Conservation (phyloP, 92 coral and sea anemone genomes). For the Phymanthus crucifer region DNA sequence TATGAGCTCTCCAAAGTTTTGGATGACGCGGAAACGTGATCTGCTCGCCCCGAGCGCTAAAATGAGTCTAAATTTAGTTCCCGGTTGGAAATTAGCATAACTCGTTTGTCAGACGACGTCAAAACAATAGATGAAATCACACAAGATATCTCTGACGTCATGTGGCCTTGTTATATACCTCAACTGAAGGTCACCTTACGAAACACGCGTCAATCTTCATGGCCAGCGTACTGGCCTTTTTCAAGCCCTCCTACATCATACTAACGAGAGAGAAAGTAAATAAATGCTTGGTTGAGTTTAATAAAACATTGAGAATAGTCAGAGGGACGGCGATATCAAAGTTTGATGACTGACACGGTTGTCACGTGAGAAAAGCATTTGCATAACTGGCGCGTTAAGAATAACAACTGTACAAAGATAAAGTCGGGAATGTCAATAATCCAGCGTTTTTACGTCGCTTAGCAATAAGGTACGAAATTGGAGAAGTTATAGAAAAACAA, state of each 20-base stretch:
- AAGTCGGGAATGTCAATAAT: constrained; percentile 11
- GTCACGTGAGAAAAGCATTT: constrained; percentile 30
- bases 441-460: constrained; percentile 28
- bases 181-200: constrained; percentile 40
- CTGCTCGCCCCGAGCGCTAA: constrained; percentile 56
- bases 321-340: not conserved
- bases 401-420: not conserved
- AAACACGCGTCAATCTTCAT: constrained; percentile 10
- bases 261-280: not conserved
- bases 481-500: constrained; percentile 1
- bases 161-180: constrained; percentile 21
- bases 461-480: constrained; percentile 10
- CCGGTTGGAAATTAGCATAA: constrained; percentile 75
- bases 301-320: not conserved
- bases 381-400: constrained; percentile 39
- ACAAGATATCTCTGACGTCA: constrained; percentile 90
- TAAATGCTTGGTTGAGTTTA: not conserved
- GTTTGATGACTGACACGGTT: not conserved
- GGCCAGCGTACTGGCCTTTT: constrained; percentile 3
- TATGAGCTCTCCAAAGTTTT: constrained; percentile 67
- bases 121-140: constrained; percentile 87
- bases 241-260: constrained; percentile 2
- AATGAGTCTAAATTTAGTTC: constrained; percentile 77
- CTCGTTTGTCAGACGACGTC: constrained; percentile 59
- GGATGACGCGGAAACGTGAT: constrained; percentile 68